Evolutionary conservation across 2,113 vertebrate genomes (phyloP), one percentile per base, ranked within the genome.

Genomic region (Sinocyclocheilus anophthalmus): DNA sequence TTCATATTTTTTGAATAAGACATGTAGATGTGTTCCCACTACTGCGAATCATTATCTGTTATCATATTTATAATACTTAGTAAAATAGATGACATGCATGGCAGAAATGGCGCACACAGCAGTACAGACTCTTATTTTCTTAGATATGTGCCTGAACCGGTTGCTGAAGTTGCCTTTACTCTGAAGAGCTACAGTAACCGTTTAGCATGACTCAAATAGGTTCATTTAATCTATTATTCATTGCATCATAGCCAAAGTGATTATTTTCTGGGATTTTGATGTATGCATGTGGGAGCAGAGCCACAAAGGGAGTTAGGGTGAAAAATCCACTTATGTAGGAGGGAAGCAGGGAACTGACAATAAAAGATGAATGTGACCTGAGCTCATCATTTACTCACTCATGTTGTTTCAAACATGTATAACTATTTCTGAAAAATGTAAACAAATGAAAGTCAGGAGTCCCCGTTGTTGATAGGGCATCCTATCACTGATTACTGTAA

Each of bases 141-240:
- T 59, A 67, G 79, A 82, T 80, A 48, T 83, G 11, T 61, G 76
- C 76, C 72, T 75, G 33, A 61, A 84, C 20, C 3, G 45, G 45
- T 45, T 53, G 7, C 82, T n/a, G 26, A 76, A 83, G 83, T 80
- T 86, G 20, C 67, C 50, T 24, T 12, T 24, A 86, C 87, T 86
- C 86, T 0, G 72, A 76, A 73, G 85, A 89, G 83, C 79, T 55
- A 48, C 55, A 30, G 59, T 85, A 80, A 89, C 89, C 86, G 67
- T 70, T 86, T 77, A 75, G 59, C 76, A 65, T 55, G 61, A 59
- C 69, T 70, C 80, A 48, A 80, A 81, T 73, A 85, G 45, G 30
- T 65, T 81, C 83, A 72, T 84, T 88, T 88, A 85, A 91, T 91
- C 87, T 90, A 87, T 90, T 88, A 90, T 90, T 90, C 85, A 88